phyloP scores from a whole-genome alignment of 2,113 vertebrate genomes.

The Malurus alboscapulatus region DNA sequence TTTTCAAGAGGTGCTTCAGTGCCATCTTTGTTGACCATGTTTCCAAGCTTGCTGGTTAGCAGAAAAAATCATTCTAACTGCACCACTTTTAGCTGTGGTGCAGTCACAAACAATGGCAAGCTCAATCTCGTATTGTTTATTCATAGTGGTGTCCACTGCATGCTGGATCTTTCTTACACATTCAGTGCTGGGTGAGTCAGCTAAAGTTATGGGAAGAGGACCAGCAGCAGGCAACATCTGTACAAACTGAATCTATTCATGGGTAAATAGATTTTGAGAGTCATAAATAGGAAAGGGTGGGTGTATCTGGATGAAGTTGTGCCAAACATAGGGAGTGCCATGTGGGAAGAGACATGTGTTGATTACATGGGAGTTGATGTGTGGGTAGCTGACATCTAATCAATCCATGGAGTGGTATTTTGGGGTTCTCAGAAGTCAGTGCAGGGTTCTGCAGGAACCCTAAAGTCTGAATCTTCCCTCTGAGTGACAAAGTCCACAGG shows the following conservation, averaged over 20 bases:
- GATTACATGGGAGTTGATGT: constrained; percentile 23
- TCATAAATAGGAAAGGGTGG: constrained; percentile 62
- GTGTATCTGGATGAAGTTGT: constrained; percentile 51
- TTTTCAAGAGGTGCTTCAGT: neutral
- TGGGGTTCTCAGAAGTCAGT: constrained; percentile 8
- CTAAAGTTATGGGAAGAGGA: neutral
- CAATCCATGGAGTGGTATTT: neutral
- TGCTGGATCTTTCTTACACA: neutral
- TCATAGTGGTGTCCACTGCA: constrained; percentile 1
- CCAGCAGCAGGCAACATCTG: neutral
- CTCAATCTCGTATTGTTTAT: neutral
- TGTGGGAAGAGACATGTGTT: constrained; percentile 14
- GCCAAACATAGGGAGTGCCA: constrained; percentile 48
- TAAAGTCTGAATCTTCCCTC: neutral
- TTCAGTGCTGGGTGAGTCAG: neutral
- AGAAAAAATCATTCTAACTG: neutral
- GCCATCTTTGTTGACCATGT: neutral
- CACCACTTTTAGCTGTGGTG: neutral
- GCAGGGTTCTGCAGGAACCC: neutral
- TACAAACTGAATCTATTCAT: constrained; percentile 2
- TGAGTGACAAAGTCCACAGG: neutral
- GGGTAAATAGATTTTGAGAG: constrained; percentile 32
- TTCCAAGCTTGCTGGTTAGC: neutral
- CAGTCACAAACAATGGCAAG: neutral
- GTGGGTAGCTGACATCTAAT: constrained; percentile 51